These are phyloP conservation scores for Gastrophysa polygoni DNA, from an alignment of 2,888 invertebrate species.

Conservation along the genomic window DNA sequence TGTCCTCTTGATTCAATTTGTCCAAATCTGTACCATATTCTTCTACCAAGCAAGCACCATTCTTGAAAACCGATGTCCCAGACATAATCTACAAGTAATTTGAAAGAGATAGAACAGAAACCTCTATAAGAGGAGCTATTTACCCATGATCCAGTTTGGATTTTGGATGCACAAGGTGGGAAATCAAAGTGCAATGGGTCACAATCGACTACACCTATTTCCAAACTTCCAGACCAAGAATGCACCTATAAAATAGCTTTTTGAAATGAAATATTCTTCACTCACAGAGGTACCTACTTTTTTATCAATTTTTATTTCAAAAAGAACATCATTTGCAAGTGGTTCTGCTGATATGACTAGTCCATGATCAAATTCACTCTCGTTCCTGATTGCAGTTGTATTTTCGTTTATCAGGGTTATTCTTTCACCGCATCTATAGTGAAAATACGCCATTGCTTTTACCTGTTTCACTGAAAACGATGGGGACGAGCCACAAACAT, in stretches of 20 bases:
- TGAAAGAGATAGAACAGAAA: too few relatives aligned
- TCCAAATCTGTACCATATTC: conserved; percentile 87
- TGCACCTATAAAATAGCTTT: conserved; percentile 67
- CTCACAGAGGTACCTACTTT: conserved; percentile 67
- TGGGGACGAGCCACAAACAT: too few relatives aligned
- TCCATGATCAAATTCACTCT: conserved; percentile 87
- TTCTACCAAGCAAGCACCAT: conserved; percentile 82
- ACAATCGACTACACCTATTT: conserved; percentile 75
- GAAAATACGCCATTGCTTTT: conserved; percentile 68
- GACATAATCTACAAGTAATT: conserved; percentile 79
- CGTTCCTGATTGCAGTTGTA: conserved; percentile 79
- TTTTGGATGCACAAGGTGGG: conserved; percentile 78
- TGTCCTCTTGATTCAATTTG: conserved; percentile 80
- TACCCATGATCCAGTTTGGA: conserved; percentile 85
- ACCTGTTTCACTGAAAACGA: too few relatives aligned
- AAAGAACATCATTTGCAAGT: conserved; percentile 78
- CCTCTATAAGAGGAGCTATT: conserved; percentile 26
- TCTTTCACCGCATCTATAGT: conserved; percentile 82
- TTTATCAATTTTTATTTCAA: conserved; percentile 86
- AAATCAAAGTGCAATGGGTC: conserved; percentile 72
- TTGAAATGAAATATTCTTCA: neutral
- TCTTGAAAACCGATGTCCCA: conserved; percentile 82
- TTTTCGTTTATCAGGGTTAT: conserved; percentile 84
- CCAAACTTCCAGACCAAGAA: conserved; percentile 79
- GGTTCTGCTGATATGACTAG: conserved; percentile 83